A percentile compares a stretch with the other conserved stretches of the same genome.
These are phyloP conservation scores for Acanthaster planci DNA, from an alignment of 35 echinoderm and acorn worm species.

Conservation along the genomic window DNA sequence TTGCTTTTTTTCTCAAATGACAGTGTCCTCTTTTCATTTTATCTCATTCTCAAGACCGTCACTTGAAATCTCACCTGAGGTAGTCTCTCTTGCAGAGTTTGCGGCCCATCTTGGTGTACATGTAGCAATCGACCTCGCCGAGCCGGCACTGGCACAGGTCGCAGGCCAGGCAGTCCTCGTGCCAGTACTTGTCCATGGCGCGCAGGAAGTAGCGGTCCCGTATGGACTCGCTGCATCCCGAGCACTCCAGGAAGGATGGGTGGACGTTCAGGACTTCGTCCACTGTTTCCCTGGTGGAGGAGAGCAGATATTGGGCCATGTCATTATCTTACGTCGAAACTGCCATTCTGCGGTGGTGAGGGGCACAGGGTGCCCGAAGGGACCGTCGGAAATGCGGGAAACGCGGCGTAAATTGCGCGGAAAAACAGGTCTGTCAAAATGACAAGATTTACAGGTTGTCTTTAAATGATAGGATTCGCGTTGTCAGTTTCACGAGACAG, in stretches of 20 bases:
- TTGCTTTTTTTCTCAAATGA: neutral
- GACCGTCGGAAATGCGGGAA: no score
- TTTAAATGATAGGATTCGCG: no score
- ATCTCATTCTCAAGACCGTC: no score
- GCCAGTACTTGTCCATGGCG: conserved; percentile 86
- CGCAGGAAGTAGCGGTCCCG: conserved; percentile 81
- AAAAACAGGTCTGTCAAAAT: no score
- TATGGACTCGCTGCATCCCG: conserved; percentile 71
- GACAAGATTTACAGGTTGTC: no score
- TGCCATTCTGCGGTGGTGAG: no score
- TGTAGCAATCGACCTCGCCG: conserved; percentile 76
- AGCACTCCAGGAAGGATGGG: conserved; percentile 78
- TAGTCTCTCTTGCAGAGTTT: conserved; percentile 92
- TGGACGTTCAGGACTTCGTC: conserved; percentile 84
- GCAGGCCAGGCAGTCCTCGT: conserved; percentile 91
- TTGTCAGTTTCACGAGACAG: no score
- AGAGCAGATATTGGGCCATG: neutral
- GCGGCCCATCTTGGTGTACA: conserved; percentile 85
- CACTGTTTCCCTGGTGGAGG: conserved; percentile 78
- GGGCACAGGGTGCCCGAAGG: no score
- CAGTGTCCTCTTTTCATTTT: neutral
- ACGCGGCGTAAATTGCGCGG: no score
- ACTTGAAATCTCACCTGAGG: conserved; percentile 57
- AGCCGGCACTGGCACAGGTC: conserved; percentile 93
- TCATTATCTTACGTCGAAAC: no score